phyloP scores from a whole-genome alignment of 2,113 vertebrate genomes.

The Scomber scombrus region DNA sequence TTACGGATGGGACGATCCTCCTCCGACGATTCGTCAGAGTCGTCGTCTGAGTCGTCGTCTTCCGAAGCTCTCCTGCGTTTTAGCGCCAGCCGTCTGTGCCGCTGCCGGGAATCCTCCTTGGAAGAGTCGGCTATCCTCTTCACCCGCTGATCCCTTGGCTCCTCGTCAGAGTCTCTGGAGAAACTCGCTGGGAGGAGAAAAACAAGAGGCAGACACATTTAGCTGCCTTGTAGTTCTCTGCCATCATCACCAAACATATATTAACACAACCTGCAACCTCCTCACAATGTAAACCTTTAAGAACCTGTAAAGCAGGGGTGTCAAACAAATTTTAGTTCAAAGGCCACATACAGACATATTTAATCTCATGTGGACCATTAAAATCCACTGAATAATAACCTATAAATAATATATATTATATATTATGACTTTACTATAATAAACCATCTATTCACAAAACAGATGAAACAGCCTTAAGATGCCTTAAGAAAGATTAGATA shows the following conservation, averaged over 20 bases:
- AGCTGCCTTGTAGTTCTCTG: not conserved
- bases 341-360: no score
- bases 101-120: conserved; percentile 75
- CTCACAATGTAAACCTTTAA: no score
- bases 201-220: not conserved
- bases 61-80: conserved; percentile 84
- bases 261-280: not conserved
- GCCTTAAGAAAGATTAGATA: no score
- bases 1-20: conserved; percentile 92
- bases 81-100: conserved; percentile 66
- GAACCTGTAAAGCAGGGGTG: no score
- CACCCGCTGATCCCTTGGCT: conserved; percentile 76
- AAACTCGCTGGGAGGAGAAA: conserved; percentile 71
- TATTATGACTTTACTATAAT: no score
- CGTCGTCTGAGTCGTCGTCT: conserved; percentile 78
- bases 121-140: conserved; percentile 83
- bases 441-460: no score
- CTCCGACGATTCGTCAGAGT: conserved; percentile 70
- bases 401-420: no score
- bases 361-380: no score
- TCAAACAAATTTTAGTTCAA: no score
- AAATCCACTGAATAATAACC: no score
- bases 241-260: no score
- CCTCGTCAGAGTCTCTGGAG: conserved; percentile 88
- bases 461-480: no score